A percentile compares a stretch with the other conserved stretches of the same genome.
Evolutionary conservation across 1,140 invertebrate species (phyloP).

Genomic region (Pararge aegeria): DNA sequence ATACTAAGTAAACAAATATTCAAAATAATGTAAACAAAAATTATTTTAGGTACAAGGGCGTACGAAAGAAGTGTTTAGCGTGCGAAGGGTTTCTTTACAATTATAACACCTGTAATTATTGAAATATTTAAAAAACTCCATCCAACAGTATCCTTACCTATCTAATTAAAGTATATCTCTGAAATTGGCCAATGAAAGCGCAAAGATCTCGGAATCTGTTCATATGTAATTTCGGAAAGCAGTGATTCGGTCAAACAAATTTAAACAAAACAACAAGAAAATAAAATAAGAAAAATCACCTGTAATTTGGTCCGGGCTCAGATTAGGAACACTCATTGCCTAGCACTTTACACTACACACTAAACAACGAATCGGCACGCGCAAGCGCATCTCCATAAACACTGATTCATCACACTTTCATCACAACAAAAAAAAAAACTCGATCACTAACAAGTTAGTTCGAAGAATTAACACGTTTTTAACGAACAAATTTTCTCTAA

Average conservation of each 20-base stretch:
- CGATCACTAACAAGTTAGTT: slow-evolving; percentile 37
- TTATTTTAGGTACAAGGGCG: no score
- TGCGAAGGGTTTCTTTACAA: no score
- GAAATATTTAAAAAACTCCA: no score
- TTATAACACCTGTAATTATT: no score
- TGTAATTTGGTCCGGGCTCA: slow-evolving; percentile 68
- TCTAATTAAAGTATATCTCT: no score
- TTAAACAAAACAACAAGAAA: background rate
- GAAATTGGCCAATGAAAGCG: no score
- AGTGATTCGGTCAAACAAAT: background rate
- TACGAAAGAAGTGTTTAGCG: no score
- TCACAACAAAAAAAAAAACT: slow-evolving; percentile 35
- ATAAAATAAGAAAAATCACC: slow-evolving; percentile 43
- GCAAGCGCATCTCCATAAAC: slow-evolving; percentile 46
- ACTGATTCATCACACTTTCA: slow-evolving; percentile 63
- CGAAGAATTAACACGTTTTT: slow-evolving; percentile 53
- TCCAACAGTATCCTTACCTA: no score
- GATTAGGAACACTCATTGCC: slow-evolving; percentile 71
- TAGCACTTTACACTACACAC: slow-evolving; percentile 48
- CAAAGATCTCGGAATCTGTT: no score
- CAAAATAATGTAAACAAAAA: no score
- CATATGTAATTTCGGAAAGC: no score
- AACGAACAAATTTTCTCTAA: slow-evolving; percentile 32
- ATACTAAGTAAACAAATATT: no score
- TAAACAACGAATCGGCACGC: slow-evolving; percentile 42